Percentiles rank a stretch among this genome's conserved stretches.
Conservation (phyloP, 1,140 invertebrate species). For the Drosophila erecta region DNA sequence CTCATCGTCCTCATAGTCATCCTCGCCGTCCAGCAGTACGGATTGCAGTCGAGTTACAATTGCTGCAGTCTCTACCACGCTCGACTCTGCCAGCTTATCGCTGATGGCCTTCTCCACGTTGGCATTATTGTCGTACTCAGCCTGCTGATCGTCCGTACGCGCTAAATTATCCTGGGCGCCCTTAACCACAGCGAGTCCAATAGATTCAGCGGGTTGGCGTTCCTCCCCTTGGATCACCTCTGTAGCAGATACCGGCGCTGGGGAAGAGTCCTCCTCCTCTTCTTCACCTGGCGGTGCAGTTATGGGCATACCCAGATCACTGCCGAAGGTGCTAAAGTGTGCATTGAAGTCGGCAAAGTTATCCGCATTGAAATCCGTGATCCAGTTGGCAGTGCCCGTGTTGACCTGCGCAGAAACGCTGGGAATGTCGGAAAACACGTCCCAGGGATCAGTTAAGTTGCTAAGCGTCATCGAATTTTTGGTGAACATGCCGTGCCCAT, state of each 20-base stretch:
- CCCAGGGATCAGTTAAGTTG: slow-evolving; percentile 72
- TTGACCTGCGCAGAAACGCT: slow-evolving; percentile 45
- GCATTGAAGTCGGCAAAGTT: slow-evolving; percentile 83
- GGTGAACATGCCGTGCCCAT: slow-evolving; percentile 58
- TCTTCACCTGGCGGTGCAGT: slow-evolving; percentile 9
- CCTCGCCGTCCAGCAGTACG: slow-evolving; percentile 72
- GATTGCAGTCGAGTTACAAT: slow-evolving; percentile 72
- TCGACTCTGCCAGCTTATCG: slow-evolving; percentile 54
- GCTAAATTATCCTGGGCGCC: slow-evolving; percentile 6
- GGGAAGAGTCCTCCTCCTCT: slow-evolving; percentile 4
- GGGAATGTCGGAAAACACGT: slow-evolving; percentile 67
- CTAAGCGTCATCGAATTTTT: slow-evolving; percentile 64
- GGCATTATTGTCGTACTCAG: slow-evolving; percentile 82
- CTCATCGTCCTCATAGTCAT: slow-evolving; percentile 81
- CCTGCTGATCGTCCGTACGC: slow-evolving; percentile 49
- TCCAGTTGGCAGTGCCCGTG: slow-evolving; percentile 63
- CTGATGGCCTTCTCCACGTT: slow-evolving; percentile 75
- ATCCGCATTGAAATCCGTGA: slow-evolving; percentile 62
- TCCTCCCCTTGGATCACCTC: slow-evolving; percentile 5
- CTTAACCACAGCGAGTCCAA: not conserved
- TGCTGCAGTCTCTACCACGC: slow-evolving; percentile 47
- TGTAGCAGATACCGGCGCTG: not conserved
- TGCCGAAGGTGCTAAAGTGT: slow-evolving; percentile 75
- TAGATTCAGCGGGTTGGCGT: not conserved
- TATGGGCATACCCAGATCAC: slow-evolving; percentile 64